Evolutionary conservation across 2,797 vertebrate species (phyloP).

Genomic region (Cossypha polioptera): DNA sequence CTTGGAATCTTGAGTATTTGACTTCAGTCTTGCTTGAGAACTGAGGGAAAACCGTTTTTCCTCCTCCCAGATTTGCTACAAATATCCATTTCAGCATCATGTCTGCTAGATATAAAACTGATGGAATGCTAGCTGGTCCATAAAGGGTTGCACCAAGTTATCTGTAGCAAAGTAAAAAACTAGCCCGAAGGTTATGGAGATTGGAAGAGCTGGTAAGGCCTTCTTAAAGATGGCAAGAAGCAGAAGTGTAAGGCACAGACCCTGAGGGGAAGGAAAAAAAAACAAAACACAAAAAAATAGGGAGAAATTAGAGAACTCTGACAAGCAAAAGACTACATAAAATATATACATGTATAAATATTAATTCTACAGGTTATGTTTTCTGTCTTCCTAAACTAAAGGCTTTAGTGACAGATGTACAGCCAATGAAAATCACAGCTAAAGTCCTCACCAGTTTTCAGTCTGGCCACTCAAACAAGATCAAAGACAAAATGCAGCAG

Average conservation of each 20-base stretch:
- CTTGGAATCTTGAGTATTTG: slow-evolving; percentile 49
- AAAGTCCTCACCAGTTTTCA: not conserved
- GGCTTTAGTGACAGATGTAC: not conserved
- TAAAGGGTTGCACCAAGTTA: slow-evolving; percentile 96
- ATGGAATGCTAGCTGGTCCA: slow-evolving; percentile 94
- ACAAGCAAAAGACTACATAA: not conserved
- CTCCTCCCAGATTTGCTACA: slow-evolving; percentile 61
- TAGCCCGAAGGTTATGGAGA: slow-evolving; percentile 97
- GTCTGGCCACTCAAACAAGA: not conserved
- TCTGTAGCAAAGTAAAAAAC: slow-evolving; percentile 99
- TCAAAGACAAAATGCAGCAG: not conserved
- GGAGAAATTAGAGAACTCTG: slow-evolving; percentile 29
- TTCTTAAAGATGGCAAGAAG: slow-evolving; percentile 99
- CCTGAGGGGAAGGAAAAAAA: slow-evolving; percentile 74
- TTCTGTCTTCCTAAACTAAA: not conserved
- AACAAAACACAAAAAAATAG: not conserved
- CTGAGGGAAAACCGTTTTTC: slow-evolving; percentile 35
- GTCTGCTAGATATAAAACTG: slow-evolving; percentile 96
- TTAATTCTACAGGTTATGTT: not conserved
- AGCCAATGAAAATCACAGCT: not conserved
- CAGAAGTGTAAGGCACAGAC: slow-evolving; percentile 94
- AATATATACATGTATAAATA: not conserved
- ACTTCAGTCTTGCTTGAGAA: slow-evolving; percentile 41
- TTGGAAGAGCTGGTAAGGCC: slow-evolving; percentile 95
- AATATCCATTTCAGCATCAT: slow-evolving; percentile 58